Evolutionary conservation across 2,797 vertebrate species (phyloP), one percentile per base, ranked within the genome.

Genomic region (Chelon labrosus): DNA sequence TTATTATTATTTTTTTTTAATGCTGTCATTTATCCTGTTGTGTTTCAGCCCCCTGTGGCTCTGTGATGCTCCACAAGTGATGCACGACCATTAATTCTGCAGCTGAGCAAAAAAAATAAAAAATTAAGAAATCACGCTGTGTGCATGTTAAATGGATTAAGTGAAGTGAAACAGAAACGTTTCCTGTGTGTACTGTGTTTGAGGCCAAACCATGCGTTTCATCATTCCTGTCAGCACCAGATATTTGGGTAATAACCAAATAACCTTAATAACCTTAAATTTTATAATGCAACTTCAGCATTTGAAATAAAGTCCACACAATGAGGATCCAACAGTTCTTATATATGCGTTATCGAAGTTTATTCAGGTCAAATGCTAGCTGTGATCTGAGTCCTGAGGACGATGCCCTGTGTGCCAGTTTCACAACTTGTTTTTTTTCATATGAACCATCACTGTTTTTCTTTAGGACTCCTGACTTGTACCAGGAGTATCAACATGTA

Each of bases 321-420:
- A 5, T 20, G 44, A 19, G 35, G 9, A 56, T 20, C 14, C 0
- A 5, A 37, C 14, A 25, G 2, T 52, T 14, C n/a, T 54, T 17
- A 22, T 11, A 8, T 20, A 10, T 31, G 19, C 50, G 19, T 44
- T 2, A 10, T 6, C 39, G 5, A 64, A 14, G 8, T 17, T 64
- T 60, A 57, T 57, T 72, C 4, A 50, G 54, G 41, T 63, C 25
- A 57, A 4, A 59, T 65, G 59, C 61, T 41, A 70, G 46, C 50
- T 62, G 51, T 35, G 35, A 53, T 61, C 27, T 27, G 25, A 55
- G 35, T n/a, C 22, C 39, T 22, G 67, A 49, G 31, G 49, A 56
- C 31, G 27, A 38, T 53, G 55, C 8, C 44, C n/a, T 47, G 5
- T 51, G 16, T 10, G 2, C 31, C 16, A 27, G n/a, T 58, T 74